phyloP scores from a whole-genome alignment of 2,113 vertebrate species.

The Todiramphus chloris region DNA sequence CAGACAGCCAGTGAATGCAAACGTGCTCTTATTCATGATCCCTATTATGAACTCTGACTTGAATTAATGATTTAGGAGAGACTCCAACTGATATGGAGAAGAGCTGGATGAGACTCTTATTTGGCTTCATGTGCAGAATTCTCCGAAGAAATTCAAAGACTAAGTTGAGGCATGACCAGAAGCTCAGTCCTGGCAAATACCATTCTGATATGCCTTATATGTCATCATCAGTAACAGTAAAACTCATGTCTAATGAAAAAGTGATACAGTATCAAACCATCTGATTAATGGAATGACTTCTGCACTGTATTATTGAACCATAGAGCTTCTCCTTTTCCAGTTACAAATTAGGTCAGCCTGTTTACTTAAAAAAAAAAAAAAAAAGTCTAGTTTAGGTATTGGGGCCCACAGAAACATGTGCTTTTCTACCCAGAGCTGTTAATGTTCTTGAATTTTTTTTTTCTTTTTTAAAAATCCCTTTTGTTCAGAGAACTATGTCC shows the following conservation, averaged over 20 bases:
- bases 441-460: background rate
- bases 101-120: background rate
- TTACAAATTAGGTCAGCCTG: background rate
- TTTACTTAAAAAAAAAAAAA: background rate
- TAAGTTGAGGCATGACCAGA: background rate
- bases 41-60: background rate
- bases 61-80: background rate
- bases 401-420: background rate
- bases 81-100: background rate
- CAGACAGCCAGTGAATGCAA: background rate
- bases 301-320: background rate
- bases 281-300: background rate
- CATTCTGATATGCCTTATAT: background rate
- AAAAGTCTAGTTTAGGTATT: background rate
- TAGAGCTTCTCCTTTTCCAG: background rate
- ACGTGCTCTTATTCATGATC: background rate
- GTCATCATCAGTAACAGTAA: background rate
- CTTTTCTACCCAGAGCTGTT: background rate
- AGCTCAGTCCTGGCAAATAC: background rate
- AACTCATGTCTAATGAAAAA: background rate
- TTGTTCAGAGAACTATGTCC: background rate
- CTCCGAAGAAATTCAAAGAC: background rate
- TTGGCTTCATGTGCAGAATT: background rate
- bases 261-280: background rate
- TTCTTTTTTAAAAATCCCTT: background rate